Conservation (phyloP, 1,140 invertebrate species). For the Aphidius gifuensis region DNA sequence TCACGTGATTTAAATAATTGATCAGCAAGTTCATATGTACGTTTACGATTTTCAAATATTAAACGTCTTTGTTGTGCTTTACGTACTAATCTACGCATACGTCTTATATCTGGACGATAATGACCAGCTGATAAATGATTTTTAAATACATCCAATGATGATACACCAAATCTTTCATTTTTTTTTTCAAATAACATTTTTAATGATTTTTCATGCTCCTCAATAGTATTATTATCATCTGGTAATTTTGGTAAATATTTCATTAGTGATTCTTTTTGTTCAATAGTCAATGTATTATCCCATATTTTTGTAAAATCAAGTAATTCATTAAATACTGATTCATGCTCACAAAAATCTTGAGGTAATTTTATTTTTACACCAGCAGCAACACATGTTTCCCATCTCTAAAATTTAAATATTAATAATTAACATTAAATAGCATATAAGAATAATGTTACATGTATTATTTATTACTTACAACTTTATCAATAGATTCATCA, state of each 20-base stretch:
- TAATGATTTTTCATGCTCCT: constrained; percentile 61
- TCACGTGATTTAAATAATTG: constrained; percentile 68
- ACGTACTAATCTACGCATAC: constrained; percentile 59
- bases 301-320: constrained; percentile 57
- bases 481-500: constrained; percentile 29
- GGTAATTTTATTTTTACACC: constrained; percentile 54
- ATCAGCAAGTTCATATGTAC: constrained; percentile 57
- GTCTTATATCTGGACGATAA: constrained; percentile 61
- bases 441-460: not conserved
- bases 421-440: not conserved
- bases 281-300: constrained; percentile 56
- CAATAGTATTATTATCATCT: constrained; percentile 56
- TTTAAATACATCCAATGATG: constrained; percentile 56
- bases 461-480: constrained; percentile 26
- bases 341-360: constrained; percentile 57
- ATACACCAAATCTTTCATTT: constrained; percentile 58
- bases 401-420: constrained; percentile 39
- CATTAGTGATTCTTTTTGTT: constrained; percentile 51
- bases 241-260: constrained; percentile 62
- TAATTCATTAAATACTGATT: constrained; percentile 58
- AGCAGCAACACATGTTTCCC: constrained; percentile 49
- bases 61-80: constrained; percentile 68
- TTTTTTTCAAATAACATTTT: constrained; percentile 61
- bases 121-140: constrained; percentile 63
- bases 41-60: constrained; percentile 60